Evolutionary conservation across 2,888 invertebrate genomes (phyloP), one percentile per base, ranked within the genome.

Genomic region (Eustalomyia histrio): DNA sequence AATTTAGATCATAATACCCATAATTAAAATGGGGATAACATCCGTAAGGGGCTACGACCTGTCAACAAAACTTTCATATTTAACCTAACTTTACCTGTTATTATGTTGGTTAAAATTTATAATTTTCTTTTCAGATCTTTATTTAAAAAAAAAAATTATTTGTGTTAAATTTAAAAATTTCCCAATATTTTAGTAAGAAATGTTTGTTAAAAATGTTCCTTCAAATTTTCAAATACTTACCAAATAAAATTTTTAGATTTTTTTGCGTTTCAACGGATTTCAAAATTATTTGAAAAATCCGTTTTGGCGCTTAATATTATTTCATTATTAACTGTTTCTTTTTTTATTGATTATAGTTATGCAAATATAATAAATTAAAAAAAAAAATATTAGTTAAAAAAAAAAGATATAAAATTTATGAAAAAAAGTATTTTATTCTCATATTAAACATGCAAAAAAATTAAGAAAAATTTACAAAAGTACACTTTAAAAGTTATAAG

Each of bases 211-310:
- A 43, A 18, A 61, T 16, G 47, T 63, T 69, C 16, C 47, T 58
- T 58, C 1, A 6, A 4, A 29, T 29, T 29, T 29, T 29, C 7
- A 29, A 29, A 65, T 81, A 81, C 81, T 81, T 78, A 81, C 81
- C 81, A 65, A 78, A 55, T 74, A 57, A 71, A 78, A 57, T 78
- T 39, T 69, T 71, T 53, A 35, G 21, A 68, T 58, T 52, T 78
- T 81, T 74, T 35, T 61, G 74, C 81, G 74, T 78, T 81, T 81
- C 43, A 78, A 81, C 81, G 81, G 81, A 81, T 78, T 78, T 78
- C 81, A 78, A 81, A 81, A 71, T 52, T 33, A 52, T 81, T 81
- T 81, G 81, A 81, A 81, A 65, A 67, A 78, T 81, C 81, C 81
- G 81, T 78, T 75, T 71, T 47, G 57, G 74, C 74, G 81, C 81